Percentiles rank a stretch among this genome's conserved stretches.
These are phyloP conservation scores for Phaonia tiefii DNA, from an alignment of 2,888 invertebrate genomes.

Conservation along the genomic window DNA sequence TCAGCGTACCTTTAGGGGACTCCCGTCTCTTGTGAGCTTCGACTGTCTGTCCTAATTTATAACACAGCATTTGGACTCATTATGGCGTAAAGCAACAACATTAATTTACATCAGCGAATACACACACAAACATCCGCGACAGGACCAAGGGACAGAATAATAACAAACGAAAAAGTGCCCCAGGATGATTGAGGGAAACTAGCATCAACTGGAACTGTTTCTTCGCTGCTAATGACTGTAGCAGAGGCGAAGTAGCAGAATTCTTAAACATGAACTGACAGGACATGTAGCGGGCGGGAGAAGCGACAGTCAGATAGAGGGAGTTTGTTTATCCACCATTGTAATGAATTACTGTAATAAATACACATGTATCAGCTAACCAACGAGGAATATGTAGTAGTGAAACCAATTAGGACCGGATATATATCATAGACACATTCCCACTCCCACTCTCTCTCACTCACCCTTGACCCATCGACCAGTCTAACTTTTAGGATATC, in stretches of 20 bases:
- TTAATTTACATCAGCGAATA: slow-evolving; percentile 62
- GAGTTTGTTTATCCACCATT: slow-evolving; percentile 65
- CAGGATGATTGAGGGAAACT: slow-evolving; percentile 65
- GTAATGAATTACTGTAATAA: slow-evolving; percentile 75
- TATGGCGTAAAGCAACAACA: slow-evolving; percentile 65
- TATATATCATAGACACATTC: slow-evolving; percentile 65
- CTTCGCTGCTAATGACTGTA: slow-evolving; percentile 38
- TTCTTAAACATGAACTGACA: neutral
- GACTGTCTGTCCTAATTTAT: slow-evolving; percentile 24
- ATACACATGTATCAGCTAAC: slow-evolving; percentile 75
- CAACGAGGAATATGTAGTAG: slow-evolving; percentile 73
- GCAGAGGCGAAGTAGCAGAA: slow-evolving; percentile 44
- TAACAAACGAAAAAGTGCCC: slow-evolving; percentile 52
- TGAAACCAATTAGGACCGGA: slow-evolving; percentile 73
- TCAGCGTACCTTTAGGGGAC: neutral
- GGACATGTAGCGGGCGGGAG: neutral
- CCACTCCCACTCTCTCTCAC: neutral
- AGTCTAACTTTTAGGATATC: neutral
- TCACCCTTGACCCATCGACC: neutral
- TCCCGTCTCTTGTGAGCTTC: neutral
- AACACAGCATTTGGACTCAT: slow-evolving; percentile 62
- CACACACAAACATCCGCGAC: slow-evolving; percentile 44
- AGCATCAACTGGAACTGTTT: slow-evolving; percentile 52
- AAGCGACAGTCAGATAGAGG: slow-evolving; percentile 37
- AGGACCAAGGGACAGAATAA: slow-evolving; percentile 64